Conservation (phyloP, 2,113 vertebrate species). For the Poecilia latipinna region DNA sequence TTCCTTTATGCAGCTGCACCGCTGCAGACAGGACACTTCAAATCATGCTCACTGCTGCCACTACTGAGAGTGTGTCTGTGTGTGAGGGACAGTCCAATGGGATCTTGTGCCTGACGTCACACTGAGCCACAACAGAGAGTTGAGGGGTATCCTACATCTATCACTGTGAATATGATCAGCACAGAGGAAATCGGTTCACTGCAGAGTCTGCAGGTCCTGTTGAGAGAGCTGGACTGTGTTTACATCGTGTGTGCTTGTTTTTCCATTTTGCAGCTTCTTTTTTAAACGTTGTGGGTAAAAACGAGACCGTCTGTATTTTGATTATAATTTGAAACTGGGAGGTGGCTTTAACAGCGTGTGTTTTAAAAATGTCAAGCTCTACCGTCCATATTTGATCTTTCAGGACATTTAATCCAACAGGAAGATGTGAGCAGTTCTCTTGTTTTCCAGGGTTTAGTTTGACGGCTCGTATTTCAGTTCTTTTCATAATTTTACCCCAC, state of each 20-base stretch:
- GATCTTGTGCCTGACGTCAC: slow-evolving; percentile 21
- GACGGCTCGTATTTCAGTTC: background rate
- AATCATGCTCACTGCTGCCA: slow-evolving; percentile 60
- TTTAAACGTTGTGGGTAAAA: background rate
- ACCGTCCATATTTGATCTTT: background rate
- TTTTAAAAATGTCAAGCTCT: background rate
- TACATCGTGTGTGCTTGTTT: background rate
- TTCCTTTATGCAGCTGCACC: slow-evolving; percentile 76
- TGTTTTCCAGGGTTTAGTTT: no score
- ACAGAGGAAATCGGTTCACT: slow-evolving; percentile 14
- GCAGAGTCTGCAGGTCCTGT: slow-evolving; percentile 6
- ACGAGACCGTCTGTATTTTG: background rate
- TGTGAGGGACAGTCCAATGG: slow-evolving; percentile 27
- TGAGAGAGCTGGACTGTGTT: background rate
- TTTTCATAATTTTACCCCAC: background rate
- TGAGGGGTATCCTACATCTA: slow-evolving; percentile 42
- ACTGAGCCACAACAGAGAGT: slow-evolving; percentile 43
- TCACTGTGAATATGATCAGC: slow-evolving; percentile 57
- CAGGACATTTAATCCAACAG: background rate
- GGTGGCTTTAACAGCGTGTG: background rate
- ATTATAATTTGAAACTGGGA: background rate
- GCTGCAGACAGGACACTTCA: slow-evolving; percentile 72
- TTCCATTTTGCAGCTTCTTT: background rate
- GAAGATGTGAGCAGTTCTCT: background rate
- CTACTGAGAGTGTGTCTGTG: slow-evolving; percentile 38